Evolutionary conservation across 2,113 vertebrate species (phyloP).

Genomic region (Eulemur rufifrons): DNA sequence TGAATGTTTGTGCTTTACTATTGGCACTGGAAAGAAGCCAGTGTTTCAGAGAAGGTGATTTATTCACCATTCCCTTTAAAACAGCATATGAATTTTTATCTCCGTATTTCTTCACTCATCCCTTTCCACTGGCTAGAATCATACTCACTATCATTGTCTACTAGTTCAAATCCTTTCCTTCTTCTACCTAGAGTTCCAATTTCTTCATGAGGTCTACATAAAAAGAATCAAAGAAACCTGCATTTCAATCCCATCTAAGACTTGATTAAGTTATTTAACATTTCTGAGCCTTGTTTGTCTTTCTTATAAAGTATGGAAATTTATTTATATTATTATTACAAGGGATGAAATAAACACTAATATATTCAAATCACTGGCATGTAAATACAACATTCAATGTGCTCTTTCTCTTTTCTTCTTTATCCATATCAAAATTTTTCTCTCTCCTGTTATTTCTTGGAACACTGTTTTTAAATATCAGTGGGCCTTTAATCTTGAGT

Average conservation of each 20-base stretch:
- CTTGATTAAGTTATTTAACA: background rate
- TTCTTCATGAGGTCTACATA: background rate
- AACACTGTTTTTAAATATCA: background rate
- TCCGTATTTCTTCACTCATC: background rate
- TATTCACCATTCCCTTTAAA: background rate
- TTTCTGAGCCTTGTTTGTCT: background rate
- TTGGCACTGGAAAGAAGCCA: background rate
- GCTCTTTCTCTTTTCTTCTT: background rate
- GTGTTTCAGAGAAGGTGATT: background rate
- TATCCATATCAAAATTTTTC: background rate
- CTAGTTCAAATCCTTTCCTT: background rate
- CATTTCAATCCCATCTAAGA: background rate
- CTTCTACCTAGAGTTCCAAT: background rate
- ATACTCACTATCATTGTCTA: background rate
- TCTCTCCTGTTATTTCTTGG: background rate
- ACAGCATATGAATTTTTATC: background rate
- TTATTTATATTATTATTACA: background rate
- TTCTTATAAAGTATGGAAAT: background rate
- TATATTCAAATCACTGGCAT: background rate
- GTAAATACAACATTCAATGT: background rate
- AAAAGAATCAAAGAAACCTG: background rate
- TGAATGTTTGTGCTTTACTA: background rate
- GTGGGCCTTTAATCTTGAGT: background rate
- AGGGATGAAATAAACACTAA: background rate
- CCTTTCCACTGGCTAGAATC: background rate